A percentile compares a stretch with the other conserved stretches of the same genome.
phyloP scores from a whole-genome alignment of 2,113 vertebrate genomes.

The pig (Sus scrofa) region T2T-Sscrofa CM000814.6:138297501-138298000 shows the following conservation, averaged over 20 bases:
- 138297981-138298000: background rate
- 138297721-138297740: background rate
- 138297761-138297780: background rate
- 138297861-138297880: background rate
- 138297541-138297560: background rate
- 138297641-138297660: background rate
- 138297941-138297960: background rate
- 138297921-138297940: background rate
- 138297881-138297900: background rate
- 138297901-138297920: background rate
- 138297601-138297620: fast-evolving
- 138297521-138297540: background rate
- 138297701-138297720: background rate
- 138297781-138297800: background rate
- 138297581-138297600: background rate
- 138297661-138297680: background rate
- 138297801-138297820: background rate
- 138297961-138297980: background rate
- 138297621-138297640: background rate
- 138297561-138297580: background rate
- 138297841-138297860: background rate
- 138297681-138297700: background rate
- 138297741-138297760: background rate
- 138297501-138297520: background rate
- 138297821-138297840: background rate